Percentiles rank a stretch among this genome's conserved stretches.
These are phyloP conservation scores for Epizoanthus scotinus DNA, from an alignment of 92 coral and sea anemone genomes.

Conservation along the genomic window DNA sequence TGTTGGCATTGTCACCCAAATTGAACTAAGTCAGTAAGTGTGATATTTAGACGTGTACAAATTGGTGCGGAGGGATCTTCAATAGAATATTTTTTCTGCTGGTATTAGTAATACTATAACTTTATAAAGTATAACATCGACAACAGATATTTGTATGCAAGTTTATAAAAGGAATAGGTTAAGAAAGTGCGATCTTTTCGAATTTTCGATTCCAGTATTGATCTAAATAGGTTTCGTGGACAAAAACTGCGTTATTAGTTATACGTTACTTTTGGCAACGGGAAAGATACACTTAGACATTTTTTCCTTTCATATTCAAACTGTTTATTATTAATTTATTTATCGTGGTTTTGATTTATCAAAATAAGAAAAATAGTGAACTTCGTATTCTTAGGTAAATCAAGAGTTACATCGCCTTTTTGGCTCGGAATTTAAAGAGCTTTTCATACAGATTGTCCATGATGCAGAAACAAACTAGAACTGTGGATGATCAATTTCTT, in stretches of 20 bases:
- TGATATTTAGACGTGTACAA: not conserved
- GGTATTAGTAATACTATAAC: conserved; percentile 24
- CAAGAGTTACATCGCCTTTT: conserved; percentile 12
- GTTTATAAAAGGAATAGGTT: too few species aligned
- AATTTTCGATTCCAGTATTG: too few species aligned
- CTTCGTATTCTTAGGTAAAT: not conserved
- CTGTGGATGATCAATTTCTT: not conserved
- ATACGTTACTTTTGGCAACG: not conserved
- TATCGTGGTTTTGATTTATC: conserved; percentile 59
- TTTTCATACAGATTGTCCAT: not conserved
- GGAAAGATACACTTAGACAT: conserved; percentile 17
- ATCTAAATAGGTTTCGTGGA: not conserved
- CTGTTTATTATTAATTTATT: conserved; percentile 67
- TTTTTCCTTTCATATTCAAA: conserved; percentile 5
- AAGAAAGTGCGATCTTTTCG: too few species aligned
- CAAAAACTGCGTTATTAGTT: too few species aligned
- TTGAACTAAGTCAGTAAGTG: not conserved
- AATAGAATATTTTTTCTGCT: conserved; percentile 4
- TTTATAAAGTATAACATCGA: not conserved
- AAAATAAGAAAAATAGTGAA: not conserved
- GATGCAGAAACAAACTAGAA: conserved; percentile 24
- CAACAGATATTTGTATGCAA: not conserved
- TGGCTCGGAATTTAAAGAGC: not conserved
- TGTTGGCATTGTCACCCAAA: not conserved
- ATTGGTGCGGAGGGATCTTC: conserved; percentile 1